Evolutionary conservation across 2,888 invertebrate species (phyloP), one percentile per base, ranked within the genome.

Genomic region (Pomacea canaliculata): DNA sequence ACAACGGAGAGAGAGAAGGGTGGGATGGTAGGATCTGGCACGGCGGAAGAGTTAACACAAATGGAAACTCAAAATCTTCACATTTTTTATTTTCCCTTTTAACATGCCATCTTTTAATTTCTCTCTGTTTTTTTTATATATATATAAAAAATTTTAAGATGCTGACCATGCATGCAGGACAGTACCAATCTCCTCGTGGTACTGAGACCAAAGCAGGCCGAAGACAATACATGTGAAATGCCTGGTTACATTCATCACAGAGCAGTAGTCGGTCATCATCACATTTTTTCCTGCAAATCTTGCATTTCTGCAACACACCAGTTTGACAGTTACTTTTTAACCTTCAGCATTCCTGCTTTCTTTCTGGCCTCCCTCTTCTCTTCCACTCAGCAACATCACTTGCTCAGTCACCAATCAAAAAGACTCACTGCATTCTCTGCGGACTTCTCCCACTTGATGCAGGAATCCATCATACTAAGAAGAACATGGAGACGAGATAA

Each of bases 361-460:
- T 56, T 56, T 13, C 2, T 56, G 51, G 51, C 51, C 4, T 56
- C 51, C 1, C 12, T 56, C 12, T 56, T 10, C 10, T 56, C 16
- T 56, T 5, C 37, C 37, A 37, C 37, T 37, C 37, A 37, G 37
- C 37, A 37, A 37, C 37, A 37, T 37, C 37, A 37, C 5, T 2
- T 56, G 10, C 51, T 56, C 51, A 56, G 8, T 56, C 51, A 56
- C 1, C 10, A 16, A 56, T 10, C 51, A 56, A 16, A 56, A 3
- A 13, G 51, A 56, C 90, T 86, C 82, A 91, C 91, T 72, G 90
- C 90, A 84, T 91, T 89, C 70, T 91, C 91, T 60, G 90, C 87
- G 3, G 91, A 91, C 72, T 91, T 91, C 79, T 91, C 91, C 91
- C 91, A 91, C 79, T 88, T 89, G 77, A 91, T 87, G 78, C 90